These are phyloP conservation scores for Erynnis tages DNA, from an alignment of 2,888 invertebrate species.

Conservation along the genomic window DNA sequence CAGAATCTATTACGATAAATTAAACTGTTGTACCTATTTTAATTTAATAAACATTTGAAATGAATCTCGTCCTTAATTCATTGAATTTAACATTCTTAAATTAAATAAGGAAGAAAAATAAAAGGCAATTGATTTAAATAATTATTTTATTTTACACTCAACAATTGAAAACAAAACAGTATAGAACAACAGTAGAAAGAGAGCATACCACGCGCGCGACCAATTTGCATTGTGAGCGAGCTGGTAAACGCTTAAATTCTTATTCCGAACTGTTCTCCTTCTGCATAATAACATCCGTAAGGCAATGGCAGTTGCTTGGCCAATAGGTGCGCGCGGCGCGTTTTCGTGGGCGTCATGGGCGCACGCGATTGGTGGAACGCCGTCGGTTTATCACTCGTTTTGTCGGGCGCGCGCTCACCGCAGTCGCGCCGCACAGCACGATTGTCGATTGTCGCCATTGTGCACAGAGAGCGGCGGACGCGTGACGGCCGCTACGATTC, in stretches of 20 bases:
- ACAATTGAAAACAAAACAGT: slow-evolving; percentile 34
- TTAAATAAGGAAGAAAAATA: neutral
- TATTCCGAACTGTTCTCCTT: slow-evolving; percentile 76
- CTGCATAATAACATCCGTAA: slow-evolving; percentile 80
- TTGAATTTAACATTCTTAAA: too few relatives aligned
- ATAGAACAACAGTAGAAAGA: slow-evolving; percentile 55
- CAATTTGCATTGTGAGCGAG: slow-evolving; percentile 76
- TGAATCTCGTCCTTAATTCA: too few relatives aligned
- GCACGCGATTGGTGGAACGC: slow-evolving; percentile 61
- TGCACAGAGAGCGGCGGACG: slow-evolving; percentile 64
- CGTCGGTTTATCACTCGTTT: slow-evolving; percentile 75
- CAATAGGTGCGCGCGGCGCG: slow-evolving; percentile 66
- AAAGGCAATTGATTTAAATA: neutral
- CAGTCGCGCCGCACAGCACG: slow-evolving; percentile 74
- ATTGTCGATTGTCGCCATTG: slow-evolving; percentile 81
- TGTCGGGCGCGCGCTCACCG: slow-evolving; percentile 71
- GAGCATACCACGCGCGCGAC: slow-evolving; percentile 66
- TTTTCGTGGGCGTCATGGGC: slow-evolving; percentile 73
- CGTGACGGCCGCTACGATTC: slow-evolving; percentile 52
- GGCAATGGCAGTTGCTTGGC: slow-evolving; percentile 79
- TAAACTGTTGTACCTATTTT: too few relatives aligned
- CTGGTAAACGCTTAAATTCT: slow-evolving; percentile 79
- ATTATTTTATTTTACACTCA: neutral
- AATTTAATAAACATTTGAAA: too few relatives aligned
- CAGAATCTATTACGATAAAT: too few relatives aligned